These are phyloP conservation scores for Muscicapa striata DNA, from an alignment of 2,797 vertebrate genomes.

Conservation along the genomic window DNA sequence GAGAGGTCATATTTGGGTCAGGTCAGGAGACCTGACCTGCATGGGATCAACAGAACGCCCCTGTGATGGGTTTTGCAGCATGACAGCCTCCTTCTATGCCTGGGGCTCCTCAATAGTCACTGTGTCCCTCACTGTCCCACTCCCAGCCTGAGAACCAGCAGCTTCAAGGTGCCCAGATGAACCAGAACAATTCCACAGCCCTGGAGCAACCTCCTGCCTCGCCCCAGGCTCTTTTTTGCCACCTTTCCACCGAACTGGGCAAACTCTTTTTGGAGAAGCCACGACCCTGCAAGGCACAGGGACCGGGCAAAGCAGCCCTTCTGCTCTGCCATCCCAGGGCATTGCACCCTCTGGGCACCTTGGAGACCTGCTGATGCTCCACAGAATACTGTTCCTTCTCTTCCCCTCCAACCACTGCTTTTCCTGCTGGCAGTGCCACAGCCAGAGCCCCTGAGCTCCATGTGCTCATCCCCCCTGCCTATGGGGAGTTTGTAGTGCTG, in stretches of 20 bases:
- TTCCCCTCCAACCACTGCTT: background rate
- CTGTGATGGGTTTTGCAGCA: background rate
- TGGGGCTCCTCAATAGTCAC: rapidly evolving
- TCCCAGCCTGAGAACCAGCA: background rate
- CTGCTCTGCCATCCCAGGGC: background rate
- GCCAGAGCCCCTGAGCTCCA: background rate
- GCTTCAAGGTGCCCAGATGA: background rate
- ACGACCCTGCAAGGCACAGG: rapidly evolving
- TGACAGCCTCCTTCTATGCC: background rate
- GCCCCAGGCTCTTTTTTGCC: background rate
- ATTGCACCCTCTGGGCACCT: rapidly evolving
- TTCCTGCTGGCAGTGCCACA: background rate
- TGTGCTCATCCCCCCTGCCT: rapidly evolving
- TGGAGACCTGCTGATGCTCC: background rate
- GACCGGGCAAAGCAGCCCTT: background rate
- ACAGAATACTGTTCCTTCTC: background rate
- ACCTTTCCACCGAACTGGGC: background rate
- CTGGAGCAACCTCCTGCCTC: background rate
- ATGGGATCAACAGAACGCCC: background rate
- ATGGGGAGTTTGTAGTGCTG: background rate
- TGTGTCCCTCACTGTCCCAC: background rate
- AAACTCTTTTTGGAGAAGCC: background rate
- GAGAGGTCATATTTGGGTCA: constrained; percentile 12
- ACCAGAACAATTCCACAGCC: background rate
- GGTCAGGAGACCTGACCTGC: background rate